Evolutionary conservation across 2,113 vertebrate species (phyloP), one percentile per base, ranked within the genome.

Genomic region (Tychaedon coryphoeus): DNA sequence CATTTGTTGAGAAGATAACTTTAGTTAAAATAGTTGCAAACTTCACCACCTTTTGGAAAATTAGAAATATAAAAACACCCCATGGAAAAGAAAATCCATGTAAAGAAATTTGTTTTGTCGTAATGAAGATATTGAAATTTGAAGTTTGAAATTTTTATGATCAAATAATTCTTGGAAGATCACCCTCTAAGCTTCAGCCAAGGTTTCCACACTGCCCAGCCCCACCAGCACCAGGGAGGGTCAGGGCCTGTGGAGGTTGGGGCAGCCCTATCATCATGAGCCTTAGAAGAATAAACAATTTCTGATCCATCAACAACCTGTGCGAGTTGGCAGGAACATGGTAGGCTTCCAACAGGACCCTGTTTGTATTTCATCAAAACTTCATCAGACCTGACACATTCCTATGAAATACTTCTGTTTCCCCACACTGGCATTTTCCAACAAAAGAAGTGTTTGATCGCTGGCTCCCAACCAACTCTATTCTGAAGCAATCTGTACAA

Each of bases 351-450:
- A 93, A 48, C 61, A 84, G 58, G 33, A 92, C 33, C 40, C 19
- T 91, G 76, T 87, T 95, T 91, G 73, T 57, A 42, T 97, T 95
- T 95, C 91, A 97, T 95, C 91, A 95, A 69, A 96, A 95, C 76
- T 91, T 87, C 92, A 95, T 93, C 91, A 92, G 69, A 72, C 40
- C 73, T 85, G 65, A 92, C 86, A 93, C 83, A 91, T 95, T 96
- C 91, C 84, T 81, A 15, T 3, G 5, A 74, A 92, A 85, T 93
- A 93, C 76, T 95, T 95, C 92, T 94, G 72, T 86, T 97, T 96
- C 86, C 86, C 56, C 61, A 53, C 9, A 45, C 61, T 26, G 45
- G 72, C 80, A 50, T 91, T 96, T 97, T 96, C 89, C 89, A 97
- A 65, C 91, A 92, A 94, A 96, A 93, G 85, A 91, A 80, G 69